Conservation (phyloP, 2,888 invertebrate species). For the Cryptosula pallasiana region DNA sequence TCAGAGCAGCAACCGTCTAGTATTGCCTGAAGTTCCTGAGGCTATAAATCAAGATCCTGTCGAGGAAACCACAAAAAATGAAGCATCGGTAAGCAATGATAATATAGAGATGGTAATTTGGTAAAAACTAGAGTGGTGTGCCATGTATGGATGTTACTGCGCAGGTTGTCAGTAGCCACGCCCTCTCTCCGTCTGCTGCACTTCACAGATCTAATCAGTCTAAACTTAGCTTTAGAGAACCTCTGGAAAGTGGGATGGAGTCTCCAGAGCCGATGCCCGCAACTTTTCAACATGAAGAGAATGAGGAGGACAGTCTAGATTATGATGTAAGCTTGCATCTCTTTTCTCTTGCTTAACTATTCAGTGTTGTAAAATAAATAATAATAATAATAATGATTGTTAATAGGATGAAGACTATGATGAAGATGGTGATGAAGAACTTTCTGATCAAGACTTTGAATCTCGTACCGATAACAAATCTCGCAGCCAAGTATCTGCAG, state of each 20-base stretch:
- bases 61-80: no score
- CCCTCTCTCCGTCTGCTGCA: background rate
- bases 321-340: slow-evolving; percentile 3
- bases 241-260: background rate
- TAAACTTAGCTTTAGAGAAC: slow-evolving; percentile 17
- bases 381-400: no score
- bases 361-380: no score
- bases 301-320: background rate
- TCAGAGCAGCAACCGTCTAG: background rate
- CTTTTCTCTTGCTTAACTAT: no score
- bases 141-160: no score
- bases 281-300: background rate
- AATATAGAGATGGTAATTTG: no score
- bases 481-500: background rate
- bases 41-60: background rate
- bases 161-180: background rate
- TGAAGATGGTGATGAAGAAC: background rate
- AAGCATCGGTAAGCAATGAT: no score
- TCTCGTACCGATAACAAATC: background rate
- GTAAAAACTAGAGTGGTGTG: no score
- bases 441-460: background rate
- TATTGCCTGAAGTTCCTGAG: background rate
- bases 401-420: background rate
- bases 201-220: background rate
- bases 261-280: background rate